Evolutionary conservation across 92 coral and sea anemone genomes (phyloP), one percentile per base, ranked within the genome.

Genomic region (Parazoanthus darwini): DNA sequence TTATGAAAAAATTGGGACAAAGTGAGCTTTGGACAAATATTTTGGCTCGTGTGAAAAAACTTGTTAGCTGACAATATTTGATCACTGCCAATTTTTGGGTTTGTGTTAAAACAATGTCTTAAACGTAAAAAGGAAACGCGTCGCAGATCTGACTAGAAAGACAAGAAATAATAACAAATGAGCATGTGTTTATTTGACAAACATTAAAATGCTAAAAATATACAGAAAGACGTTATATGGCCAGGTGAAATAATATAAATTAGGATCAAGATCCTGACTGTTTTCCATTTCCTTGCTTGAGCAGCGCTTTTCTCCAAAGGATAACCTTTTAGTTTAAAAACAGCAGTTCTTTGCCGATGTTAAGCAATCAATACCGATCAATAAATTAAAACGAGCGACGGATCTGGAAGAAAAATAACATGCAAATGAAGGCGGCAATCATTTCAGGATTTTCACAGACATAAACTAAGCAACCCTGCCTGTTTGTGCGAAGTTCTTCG

Each of bases 121-220:
- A 0, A 23, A 20, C 25, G 70, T 23, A 13, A 20, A 63, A 20
- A 63, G 70, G 70, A 63, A 63, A 22, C 66, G 66, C 1, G 66
- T 11, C 66, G 20, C 9, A 14, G 66, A 11, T 3, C 66, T 14
- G 2, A 58, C n/a, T 22, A 5, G 26, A 20, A 63, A 3, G 70
- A 63, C 16, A 63, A 63, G 25, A 22, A 63, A 63, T 18, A 14
- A 20, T 22, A 63, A 22, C 70, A 22, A 20, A 63, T 23, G 70
- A 63, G 20, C 59, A 59, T 50, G 71, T 33, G 84, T 80, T 51
- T 35, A 38, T 37, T 18, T 38, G 50, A 59, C 33, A 38, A 59
- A 59, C 15, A 81, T 35, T 65, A 37, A 7, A 81, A 81, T 81
- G 85, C 72, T 38, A 46, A 82, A 18, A 63, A 82, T 29, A 63